phyloP scores from a whole-genome alignment of 2,113 vertebrate species.

The Oceanites oceanicus region DNA sequence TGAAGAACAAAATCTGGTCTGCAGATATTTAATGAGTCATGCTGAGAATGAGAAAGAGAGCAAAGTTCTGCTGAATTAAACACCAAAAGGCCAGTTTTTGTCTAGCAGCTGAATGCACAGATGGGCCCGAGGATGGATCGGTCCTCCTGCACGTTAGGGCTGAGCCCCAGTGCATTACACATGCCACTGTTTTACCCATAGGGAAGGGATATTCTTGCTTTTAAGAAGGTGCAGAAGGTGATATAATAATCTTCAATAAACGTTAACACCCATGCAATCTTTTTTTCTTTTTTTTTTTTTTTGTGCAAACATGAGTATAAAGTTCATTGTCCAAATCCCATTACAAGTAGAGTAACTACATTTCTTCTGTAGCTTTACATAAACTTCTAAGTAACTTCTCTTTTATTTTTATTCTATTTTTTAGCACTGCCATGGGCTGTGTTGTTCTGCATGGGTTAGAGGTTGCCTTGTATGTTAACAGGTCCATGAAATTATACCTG shows the following conservation, averaged over 20 bases:
- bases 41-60: background rate
- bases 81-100: background rate
- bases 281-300: background rate
- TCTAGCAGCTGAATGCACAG: background rate
- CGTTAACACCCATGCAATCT: fast-evolving
- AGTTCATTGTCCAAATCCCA: background rate
- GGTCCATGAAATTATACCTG: background rate
- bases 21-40: constrained; percentile 19
- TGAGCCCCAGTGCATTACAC: background rate
- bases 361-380: background rate
- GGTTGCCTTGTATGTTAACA: background rate
- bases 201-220: background rate
- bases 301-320: background rate
- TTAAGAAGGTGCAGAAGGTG: background rate
- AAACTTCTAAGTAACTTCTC: background rate
- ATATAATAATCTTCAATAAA: background rate
- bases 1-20: constrained; percentile 26
- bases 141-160: background rate
- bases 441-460: background rate
- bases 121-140: background rate
- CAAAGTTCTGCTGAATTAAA: constrained; percentile 2
- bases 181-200: background rate
- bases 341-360: fast-evolving
- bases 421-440: background rate
- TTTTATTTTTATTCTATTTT: background rate